Evolutionary conservation across 2,113 vertebrate species (phyloP).

Genomic region (Garra rufa): DNA sequence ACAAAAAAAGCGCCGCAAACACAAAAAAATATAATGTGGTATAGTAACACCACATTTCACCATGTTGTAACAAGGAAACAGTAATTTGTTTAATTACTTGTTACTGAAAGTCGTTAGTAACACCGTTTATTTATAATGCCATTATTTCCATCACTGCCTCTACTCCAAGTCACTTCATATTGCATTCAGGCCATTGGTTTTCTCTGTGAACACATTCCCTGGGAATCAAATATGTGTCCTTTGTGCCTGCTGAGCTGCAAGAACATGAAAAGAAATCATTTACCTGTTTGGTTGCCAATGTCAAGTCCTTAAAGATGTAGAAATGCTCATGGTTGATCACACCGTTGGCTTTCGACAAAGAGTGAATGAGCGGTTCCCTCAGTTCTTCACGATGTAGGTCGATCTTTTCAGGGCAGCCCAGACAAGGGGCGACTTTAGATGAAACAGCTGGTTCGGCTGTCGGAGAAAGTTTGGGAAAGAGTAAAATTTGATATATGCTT

Average conservation of each 20-base stretch:
- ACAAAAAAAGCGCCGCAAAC: no score
- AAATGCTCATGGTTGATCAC: slow-evolving; percentile 65
- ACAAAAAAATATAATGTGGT: no score
- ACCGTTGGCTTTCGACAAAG: slow-evolving; percentile 78
- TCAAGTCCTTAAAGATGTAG: slow-evolving; percentile 73
- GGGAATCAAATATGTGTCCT: neutral
- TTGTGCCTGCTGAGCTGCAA: neutral
- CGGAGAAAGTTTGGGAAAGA: slow-evolving; percentile 44
- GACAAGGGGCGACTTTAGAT: slow-evolving; percentile 57
- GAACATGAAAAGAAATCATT: slow-evolving; percentile 12
- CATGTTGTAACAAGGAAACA: no score
- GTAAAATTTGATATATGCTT: neutral
- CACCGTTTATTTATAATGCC: no score
- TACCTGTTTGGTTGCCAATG: slow-evolving; percentile 83
- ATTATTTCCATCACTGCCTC: no score
- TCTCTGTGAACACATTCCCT: neutral
- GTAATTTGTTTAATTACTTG: no score
- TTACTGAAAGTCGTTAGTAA: no score
- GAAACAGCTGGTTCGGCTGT: slow-evolving; percentile 59
- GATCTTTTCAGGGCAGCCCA: slow-evolving; percentile 79
- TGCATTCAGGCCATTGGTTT: neutral
- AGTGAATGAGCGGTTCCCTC: slow-evolving; percentile 69
- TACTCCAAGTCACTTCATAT: neutral
- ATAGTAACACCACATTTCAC: no score
- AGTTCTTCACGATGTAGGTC: slow-evolving; percentile 66